Conservation (phyloP, 2,113 vertebrate species). For the Dasyprocta punctata region DNA sequence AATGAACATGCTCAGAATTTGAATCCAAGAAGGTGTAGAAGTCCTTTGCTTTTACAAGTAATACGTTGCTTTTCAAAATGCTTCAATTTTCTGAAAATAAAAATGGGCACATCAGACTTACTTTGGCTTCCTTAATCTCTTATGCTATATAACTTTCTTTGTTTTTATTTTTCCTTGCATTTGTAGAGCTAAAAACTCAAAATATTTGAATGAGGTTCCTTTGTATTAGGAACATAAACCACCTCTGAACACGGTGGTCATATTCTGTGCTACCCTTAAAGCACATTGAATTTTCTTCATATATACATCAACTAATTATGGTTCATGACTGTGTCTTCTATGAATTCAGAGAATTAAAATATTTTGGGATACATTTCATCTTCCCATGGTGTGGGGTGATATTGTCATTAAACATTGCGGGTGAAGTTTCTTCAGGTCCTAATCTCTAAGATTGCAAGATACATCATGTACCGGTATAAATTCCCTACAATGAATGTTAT, state of each 20-base stretch:
- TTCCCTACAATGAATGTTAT: not conserved
- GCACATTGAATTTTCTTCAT: not conserved
- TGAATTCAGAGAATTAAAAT: not conserved
- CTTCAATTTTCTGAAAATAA: not conserved
- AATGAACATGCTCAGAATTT: not conserved
- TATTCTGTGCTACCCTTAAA: not conserved
- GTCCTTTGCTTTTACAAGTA: not conserved
- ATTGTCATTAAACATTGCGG: not conserved
- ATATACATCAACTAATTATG: not conserved
- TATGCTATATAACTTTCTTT: not conserved
- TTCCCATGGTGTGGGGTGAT: not conserved
- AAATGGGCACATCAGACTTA: not conserved
- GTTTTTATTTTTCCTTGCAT: not conserved
- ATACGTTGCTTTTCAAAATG: not conserved
- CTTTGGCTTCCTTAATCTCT: not conserved
- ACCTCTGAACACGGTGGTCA: fast-evolving
- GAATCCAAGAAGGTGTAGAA: not conserved
- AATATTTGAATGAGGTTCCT: not conserved
- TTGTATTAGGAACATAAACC: not conserved
- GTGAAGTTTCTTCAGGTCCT: too few species aligned
- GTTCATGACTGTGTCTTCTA: not conserved
- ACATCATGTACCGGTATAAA: not conserved
- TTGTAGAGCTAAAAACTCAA: not conserved
- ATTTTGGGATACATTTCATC: not conserved
- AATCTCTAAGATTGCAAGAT: not conserved